Conservation (phyloP, 2,888 invertebrate genomes). For the Drosophila cyrtoloma region DNA sequence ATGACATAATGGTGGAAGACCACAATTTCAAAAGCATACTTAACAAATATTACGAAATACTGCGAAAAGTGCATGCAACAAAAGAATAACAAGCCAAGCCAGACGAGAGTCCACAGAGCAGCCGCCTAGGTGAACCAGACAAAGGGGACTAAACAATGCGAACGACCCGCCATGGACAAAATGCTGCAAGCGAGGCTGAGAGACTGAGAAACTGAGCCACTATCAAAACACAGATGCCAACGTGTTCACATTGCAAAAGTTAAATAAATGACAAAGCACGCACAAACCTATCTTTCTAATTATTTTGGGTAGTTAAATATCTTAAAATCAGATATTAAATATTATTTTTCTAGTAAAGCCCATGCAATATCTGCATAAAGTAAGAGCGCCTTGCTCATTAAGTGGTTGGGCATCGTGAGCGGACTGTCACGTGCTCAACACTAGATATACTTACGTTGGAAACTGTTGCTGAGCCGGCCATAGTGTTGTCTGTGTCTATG, state of each 20-base stretch:
- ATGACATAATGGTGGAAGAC: slow-evolving; percentile 81
- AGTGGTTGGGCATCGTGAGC: slow-evolving; percentile 22
- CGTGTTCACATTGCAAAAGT: slow-evolving; percentile 44
- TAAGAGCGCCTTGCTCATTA: background rate
- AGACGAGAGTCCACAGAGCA: slow-evolving; percentile 44
- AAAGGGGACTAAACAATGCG: slow-evolving; percentile 71
- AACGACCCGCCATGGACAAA: slow-evolving; percentile 63
- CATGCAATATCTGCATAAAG: background rate
- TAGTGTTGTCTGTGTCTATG: slow-evolving; percentile 50
- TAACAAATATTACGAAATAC: slow-evolving; percentile 80
- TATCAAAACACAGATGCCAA: slow-evolving; percentile 24
- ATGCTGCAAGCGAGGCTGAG: slow-evolving; percentile 38
- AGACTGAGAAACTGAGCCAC: slow-evolving; percentile 15
- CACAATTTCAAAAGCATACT: slow-evolving; percentile 80
- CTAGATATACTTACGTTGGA: slow-evolving; percentile 36
- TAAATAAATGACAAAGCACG: slow-evolving; percentile 1
- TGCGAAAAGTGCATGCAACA: slow-evolving; percentile 79
- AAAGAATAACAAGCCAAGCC: slow-evolving; percentile 63
- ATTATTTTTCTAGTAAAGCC: background rate
- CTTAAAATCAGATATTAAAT: background rate
- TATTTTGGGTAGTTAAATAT: background rate
- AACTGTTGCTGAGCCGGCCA: slow-evolving; percentile 66
- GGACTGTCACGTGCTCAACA: slow-evolving; percentile 49
- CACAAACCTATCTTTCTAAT: background rate
- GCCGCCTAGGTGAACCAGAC: slow-evolving; percentile 69